phyloP scores from a whole-genome alignment of 2,113 vertebrate species.

The Grantiella picta region DNA sequence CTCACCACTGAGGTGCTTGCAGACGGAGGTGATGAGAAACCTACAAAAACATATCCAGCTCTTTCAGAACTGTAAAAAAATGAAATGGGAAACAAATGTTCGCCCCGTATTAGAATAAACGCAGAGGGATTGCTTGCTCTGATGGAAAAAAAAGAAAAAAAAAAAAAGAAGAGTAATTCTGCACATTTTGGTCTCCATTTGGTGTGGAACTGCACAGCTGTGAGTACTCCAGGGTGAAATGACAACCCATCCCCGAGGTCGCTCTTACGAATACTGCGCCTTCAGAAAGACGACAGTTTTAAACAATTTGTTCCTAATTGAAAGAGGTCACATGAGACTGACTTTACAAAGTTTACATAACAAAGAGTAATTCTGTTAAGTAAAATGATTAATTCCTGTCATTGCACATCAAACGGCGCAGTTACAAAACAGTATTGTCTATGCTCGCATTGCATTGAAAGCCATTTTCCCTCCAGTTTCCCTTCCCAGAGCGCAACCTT shows the following conservation, averaged over 20 bases:
- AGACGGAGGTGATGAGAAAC: neutral
- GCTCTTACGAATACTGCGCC: constrained; percentile 65
- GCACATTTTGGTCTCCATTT: constrained; percentile 29
- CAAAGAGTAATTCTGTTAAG: constrained; percentile 82
- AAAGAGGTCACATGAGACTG: constrained; percentile 74
- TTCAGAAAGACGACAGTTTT: constrained; percentile 71
- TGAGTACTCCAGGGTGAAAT: constrained; percentile 56
- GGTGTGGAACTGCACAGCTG: constrained; percentile 6
- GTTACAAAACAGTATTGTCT: constrained; percentile 86
- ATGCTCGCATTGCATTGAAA: constrained; percentile 58
- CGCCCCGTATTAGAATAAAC: neutral
- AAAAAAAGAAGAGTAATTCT: neutral
- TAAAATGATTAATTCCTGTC: constrained; percentile 81
- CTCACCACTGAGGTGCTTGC: neutral
- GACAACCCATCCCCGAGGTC: constrained; percentile 63
- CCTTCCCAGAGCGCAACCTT: constrained; percentile 73
- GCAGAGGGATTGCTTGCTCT: neutral
- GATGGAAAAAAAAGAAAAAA: neutral
- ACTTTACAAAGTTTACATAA: constrained; percentile 83
- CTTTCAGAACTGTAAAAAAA: neutral
- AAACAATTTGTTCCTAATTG: constrained; percentile 70
- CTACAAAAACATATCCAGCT: neutral
- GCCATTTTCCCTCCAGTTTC: constrained; percentile 68
- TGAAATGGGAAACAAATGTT: constrained; percentile 53
- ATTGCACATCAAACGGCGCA: constrained; percentile 78